Evolutionary conservation across 1,140 invertebrate species (phyloP), one percentile per base, ranked within the genome.

Genomic region (Lucilia cuprina): DNA sequence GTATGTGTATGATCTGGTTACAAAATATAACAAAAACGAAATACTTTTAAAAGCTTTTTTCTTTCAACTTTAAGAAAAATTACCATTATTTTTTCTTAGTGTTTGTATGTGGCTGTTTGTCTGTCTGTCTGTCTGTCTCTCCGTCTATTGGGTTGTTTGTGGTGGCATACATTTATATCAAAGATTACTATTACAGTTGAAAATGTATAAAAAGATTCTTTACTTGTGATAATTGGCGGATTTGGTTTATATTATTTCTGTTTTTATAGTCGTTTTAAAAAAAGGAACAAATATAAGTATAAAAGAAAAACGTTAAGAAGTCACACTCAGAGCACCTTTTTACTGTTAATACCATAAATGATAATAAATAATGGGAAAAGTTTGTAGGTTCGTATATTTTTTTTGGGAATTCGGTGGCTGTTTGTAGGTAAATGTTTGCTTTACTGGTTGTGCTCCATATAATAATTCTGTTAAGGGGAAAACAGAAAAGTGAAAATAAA

Each of bases 161-260:
- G 55, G 41, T 41, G 55, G 55, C 55, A 41, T 5, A 60, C 55
- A 60, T 60, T 60, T 60, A 60, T 60, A 60, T 60, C 55, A 60
- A n/a, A 17, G 55, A 60, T 60, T 17, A 60, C 55, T 60, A 60
- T 60, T 60, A 60, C 55, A 60, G 14, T 7, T 60, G 13, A 17
- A 17, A n/a, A 60, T 60, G 55, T 60, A 60, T 60, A 60, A 60
- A 60, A 60, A 60, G 55, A 60, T 60, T n/a, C 14, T 60, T 60
- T 60, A n/a, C 55, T 60, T 60, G 55, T 60, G 55, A 60, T 60
- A 60, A 60, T 60, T 60, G 55, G 55, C 55, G 55, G 55, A 60
- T 60, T 60, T 60, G 55, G 55, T 60, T 60, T 60, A 60, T 60
- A 60, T 60, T 60, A 17, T 60, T 60, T 60, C 55, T 2, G 55